Percentiles rank a stretch among this genome's conserved stretches.
Conservation (phyloP, 2,888 invertebrate genomes). For the Chesias legatella region DNA sequence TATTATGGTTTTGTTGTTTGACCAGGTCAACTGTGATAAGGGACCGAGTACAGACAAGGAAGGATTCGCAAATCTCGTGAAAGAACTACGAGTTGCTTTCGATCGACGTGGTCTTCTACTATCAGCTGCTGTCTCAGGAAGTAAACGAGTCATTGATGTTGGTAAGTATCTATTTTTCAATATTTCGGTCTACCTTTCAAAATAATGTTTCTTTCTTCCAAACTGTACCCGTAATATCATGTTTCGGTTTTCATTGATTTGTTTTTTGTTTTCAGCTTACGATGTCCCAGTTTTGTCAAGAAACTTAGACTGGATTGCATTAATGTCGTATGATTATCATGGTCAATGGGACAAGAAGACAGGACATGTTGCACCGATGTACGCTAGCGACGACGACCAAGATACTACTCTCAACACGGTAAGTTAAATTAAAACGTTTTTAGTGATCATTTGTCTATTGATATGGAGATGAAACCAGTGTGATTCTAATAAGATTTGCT, state of each 20-base stretch:
- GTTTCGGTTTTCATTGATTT: neutral
- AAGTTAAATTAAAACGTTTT: too few relatives aligned
- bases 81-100: conserved; percentile 87
- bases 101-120: conserved; percentile 85
- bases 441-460: too few relatives aligned
- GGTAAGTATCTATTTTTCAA: conserved; percentile 66
- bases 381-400: conserved; percentile 85
- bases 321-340: conserved; percentile 95
- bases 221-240: too few relatives aligned
- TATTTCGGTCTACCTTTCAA: neutral
- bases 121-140: conserved; percentile 92
- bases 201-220: too few relatives aligned
- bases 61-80: conserved; percentile 87
- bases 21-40: conserved; percentile 88
- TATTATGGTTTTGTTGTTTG: neutral
- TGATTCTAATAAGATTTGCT: too few relatives aligned
- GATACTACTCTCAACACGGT: conserved; percentile 88
- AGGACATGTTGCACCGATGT: conserved; percentile 94
- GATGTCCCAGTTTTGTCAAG: conserved; percentile 87
- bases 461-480: too few relatives aligned
- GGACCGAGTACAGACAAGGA: conserved; percentile 90
- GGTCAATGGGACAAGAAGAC: conserved; percentile 96
- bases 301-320: conserved; percentile 93
- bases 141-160: conserved; percentile 89
- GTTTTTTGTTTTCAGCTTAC: conserved; percentile 70